Evolutionary conservation across 2,797 vertebrate species (phyloP), one percentile per base, ranked within the genome.

Genomic region (Choloepus didactylus): DNA sequence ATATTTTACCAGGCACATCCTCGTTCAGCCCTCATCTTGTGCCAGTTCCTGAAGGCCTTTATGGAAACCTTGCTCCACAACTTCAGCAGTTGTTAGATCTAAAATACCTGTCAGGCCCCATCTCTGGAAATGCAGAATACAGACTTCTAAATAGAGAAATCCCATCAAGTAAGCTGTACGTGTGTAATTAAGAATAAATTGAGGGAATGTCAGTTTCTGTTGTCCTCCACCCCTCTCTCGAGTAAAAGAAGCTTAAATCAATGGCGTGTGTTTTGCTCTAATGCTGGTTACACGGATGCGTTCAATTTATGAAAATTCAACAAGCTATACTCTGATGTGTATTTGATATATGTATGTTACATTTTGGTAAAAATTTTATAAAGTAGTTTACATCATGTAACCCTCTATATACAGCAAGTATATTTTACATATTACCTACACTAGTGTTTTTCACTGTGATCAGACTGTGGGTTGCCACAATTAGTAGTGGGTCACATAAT

Each of bases 281-380:
- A 44, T 60, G 38, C 73, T 87, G 76, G 76, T 90, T 87, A 73
- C 35, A 76, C 49, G 81, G 41, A 67, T 69, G 31, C 60, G 84
- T n/a, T 96, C 46, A 21, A 49, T 84, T 38, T 93, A 81, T 76
- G 56, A 93, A 88, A 90, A 93, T 83, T 96, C 92, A 93, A 90
- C 27, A 85, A 94, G 62, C 54, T 67, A 3, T n/a, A 76, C 7
- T 46, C 60, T 73, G 11, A 21, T 62, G 73, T 75, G 25, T 44
- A 49, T 93, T 86, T 88, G 87, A 54, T 75, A 3, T 25, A 9
- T 29, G 27, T 29, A 46, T n/a, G 29, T 19, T 94, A 38, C 23
- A 84, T 25, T 87, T 44, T 14, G 69, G 18, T 66, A 49, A 31
- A 27, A 54, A 16, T 16, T 54, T 2, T 54, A 16, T 54, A 54